Percentiles rank a stretch among this genome's conserved stretches.
Conservation (phyloP, 2,888 invertebrate genomes). For the Drosophila subsilvestris region DNA sequence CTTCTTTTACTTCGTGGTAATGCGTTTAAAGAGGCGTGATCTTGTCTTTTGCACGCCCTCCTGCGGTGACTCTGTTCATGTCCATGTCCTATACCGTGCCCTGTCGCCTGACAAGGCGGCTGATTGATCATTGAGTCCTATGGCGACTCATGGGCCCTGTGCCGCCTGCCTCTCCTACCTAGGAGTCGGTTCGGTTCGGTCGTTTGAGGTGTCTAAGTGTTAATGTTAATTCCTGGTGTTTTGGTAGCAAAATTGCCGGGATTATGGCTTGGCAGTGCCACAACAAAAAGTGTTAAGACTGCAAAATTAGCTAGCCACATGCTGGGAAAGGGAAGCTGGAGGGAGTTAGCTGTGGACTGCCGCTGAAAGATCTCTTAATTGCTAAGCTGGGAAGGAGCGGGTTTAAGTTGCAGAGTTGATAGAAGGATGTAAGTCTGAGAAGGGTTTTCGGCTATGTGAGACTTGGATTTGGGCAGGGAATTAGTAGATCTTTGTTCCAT, state of each 20-base stretch:
- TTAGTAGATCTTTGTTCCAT: background rate
- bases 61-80: constrained; percentile 59
- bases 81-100: constrained; percentile 13
- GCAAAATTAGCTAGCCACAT: constrained; percentile 63
- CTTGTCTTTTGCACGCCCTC: constrained; percentile 79
- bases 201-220: constrained; percentile 32
- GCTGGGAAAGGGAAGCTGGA: constrained; percentile 49
- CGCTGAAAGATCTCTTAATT: constrained; percentile 61
- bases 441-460: constrained; percentile 2
- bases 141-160: background rate
- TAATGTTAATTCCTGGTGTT: constrained; percentile 51
- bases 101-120: constrained; percentile 52
- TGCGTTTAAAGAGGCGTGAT: constrained; percentile 78
- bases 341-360: background rate
- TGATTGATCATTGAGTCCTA: constrained; percentile 73
- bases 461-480: background rate
- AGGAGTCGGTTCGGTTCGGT: constrained; percentile 2
- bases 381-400: constrained; percentile 37
- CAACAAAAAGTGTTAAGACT: constrained; percentile 57
- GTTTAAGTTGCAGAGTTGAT: constrained; percentile 5
- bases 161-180: constrained; percentile 28
- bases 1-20: constrained; percentile 40
- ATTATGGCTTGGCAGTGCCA: constrained; percentile 53
- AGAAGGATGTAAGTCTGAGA: background rate
- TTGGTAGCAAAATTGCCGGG: constrained; percentile 69